phyloP scores from a whole-genome alignment of 2,888 invertebrate species.

The Eupithecia abbreviata region DNA sequence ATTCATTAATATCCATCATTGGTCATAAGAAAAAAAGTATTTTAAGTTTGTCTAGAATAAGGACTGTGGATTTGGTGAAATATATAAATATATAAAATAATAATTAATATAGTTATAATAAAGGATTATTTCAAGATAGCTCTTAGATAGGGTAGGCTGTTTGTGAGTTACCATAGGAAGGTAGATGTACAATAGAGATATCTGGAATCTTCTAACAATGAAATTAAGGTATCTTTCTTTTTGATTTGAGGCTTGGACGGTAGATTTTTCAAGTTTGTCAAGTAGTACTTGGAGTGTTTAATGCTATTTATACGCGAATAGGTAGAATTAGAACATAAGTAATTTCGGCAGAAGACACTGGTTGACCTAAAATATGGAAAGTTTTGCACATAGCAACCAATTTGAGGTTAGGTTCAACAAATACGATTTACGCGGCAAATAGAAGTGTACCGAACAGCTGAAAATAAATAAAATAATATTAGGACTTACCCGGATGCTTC shows the following conservation, averaged over 20 bases:
- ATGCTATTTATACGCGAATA: not conserved
- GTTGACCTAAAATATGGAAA: conserved; percentile 72
- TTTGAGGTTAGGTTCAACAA: conserved; percentile 57
- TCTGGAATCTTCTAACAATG: not conserved
- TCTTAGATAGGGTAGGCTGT: not conserved
- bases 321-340: not conserved
- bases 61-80: too few species aligned
- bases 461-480: conserved; percentile 40
- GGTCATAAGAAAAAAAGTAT: too few species aligned
- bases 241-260: not conserved
- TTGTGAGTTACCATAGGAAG: not conserved
- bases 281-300: too few species aligned
- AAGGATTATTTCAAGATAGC: not conserved
- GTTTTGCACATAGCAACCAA: conserved; percentile 46
- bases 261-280: too few species aligned
- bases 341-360: conserved; percentile 59
- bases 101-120: too few species aligned
- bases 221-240: not conserved
- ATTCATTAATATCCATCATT: too few species aligned
- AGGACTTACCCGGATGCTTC: conserved; percentile 81
- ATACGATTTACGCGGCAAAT: conserved; percentile 47
- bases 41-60: too few species aligned
- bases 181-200: not conserved
- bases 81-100: too few species aligned
- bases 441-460: conserved; percentile 43